Percentiles rank a stretch among this genome's conserved stretches.
phyloP scores from a whole-genome alignment of 2,113 vertebrate genomes.

The Gymnobelideus leadbeateri region DNA sequence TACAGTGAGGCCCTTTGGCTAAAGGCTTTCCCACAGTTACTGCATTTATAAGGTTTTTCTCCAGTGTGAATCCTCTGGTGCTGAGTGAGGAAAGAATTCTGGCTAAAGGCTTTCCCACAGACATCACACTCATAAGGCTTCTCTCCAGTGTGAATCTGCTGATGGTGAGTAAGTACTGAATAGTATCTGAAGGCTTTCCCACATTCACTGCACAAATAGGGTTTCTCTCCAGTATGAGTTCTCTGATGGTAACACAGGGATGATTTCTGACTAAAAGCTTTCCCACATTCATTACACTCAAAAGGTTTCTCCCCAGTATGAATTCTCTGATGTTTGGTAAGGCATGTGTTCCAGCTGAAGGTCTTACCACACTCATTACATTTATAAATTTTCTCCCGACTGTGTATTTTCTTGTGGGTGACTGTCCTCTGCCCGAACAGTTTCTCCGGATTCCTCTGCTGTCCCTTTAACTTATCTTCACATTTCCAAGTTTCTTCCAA shows the following conservation, averaged over 20 bases:
- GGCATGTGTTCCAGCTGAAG: constrained; percentile 64
- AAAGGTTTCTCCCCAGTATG: constrained; percentile 63
- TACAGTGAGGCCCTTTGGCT: constrained; percentile 38
- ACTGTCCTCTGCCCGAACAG: background rate
- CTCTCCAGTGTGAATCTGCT: constrained; percentile 64
- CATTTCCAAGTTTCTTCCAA: background rate
- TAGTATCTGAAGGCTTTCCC: constrained; percentile 59
- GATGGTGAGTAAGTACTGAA: constrained; percentile 47
- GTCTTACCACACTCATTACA: constrained; percentile 66
- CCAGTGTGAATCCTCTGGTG: constrained; percentile 46
- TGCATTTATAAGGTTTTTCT: constrained; percentile 51
- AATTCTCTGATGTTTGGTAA: constrained; percentile 55
- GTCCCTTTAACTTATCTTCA: background rate
- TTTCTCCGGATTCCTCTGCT: background rate
- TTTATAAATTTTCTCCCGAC: constrained; percentile 33
- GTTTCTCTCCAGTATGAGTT: constrained; percentile 66
- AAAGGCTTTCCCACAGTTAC: constrained; percentile 49
- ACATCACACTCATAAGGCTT: constrained; percentile 29
- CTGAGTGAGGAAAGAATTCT: constrained; percentile 50
- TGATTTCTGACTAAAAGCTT: constrained; percentile 61
- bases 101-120: constrained; percentile 59
- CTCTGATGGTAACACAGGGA: constrained; percentile 66
- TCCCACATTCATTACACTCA: constrained; percentile 59
- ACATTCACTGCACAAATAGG: constrained; percentile 49
- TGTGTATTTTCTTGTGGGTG: background rate